Evolutionary conservation across 2,797 vertebrate genomes (phyloP), one percentile per base, ranked within the genome.

Genomic region (Sibirionetta formosa): DNA sequence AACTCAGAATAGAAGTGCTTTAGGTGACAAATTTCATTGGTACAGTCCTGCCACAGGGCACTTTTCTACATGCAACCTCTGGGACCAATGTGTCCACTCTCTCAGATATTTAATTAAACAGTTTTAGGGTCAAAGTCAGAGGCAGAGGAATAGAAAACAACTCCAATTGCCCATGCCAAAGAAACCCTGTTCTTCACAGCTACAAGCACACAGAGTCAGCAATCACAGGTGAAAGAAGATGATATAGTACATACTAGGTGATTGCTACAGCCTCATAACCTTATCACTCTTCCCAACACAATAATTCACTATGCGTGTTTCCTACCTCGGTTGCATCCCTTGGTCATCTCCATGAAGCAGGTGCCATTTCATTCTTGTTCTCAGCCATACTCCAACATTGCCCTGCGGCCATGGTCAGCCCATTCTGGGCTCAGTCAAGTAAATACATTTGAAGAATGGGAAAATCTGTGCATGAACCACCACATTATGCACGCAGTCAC

Each of bases 401-500:
- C 10, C 36, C 4, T 33, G 19, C 40, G 61, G 35, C 48, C 48
- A 22, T 51, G 8, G 51, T n/a, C 51, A 73, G 35, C 15, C 22
- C 22, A 5, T 22, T 22, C 29, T 33, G n/a, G 38, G 8, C 24
- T 80, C 40, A 70, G 35, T 2, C 33, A 38, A 63, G 50, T 3
- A 33, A 63, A 53, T 27, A 27, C 31, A 18, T 4, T 2, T 7
- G n/a, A n/a, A 60, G 44, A 40, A 33, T 14, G 10, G 14, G 33
- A 42, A 3, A 16, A 9, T 9, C 24, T 51, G 20, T n/a, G 40
- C 14, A 3, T 20, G 27, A 68, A 16, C 48, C 20, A 58, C 33
- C 33, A n/a, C 31, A 15, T 9, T 1, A 14, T 7, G 6, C 14
- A 9, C 5, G 18, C 18, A 72, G 22, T 6, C 33, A 11, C 4